Evolutionary conservation across 2,113 vertebrate genomes (phyloP).

Genomic region (Numenius arquata): DNA sequence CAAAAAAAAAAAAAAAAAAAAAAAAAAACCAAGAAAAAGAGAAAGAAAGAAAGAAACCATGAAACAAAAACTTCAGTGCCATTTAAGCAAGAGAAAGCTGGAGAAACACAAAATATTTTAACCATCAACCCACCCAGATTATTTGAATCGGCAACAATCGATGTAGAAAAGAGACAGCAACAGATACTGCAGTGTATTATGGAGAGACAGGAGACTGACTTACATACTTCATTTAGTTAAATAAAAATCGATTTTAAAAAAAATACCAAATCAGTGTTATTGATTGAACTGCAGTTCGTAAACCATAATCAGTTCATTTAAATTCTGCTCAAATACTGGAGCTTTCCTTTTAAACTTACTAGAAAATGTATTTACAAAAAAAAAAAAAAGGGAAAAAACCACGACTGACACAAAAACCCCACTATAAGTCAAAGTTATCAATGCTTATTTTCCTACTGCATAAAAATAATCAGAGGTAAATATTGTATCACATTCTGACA

Average conservation of each 20-base stretch:
- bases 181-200: not conserved
- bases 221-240: not conserved
- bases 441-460: not conserved
- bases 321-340: not conserved
- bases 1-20: conserved; percentile 8
- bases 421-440: not conserved
- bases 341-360: not conserved
- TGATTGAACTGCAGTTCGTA: not conserved
- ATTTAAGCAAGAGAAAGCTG: not conserved
- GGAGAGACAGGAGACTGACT: not conserved
- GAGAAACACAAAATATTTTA: conserved; percentile 1
- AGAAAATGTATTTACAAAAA: not conserved
- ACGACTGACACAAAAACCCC: not conserved
- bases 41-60: conserved; percentile 2
- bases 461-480: not conserved
- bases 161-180: not conserved
- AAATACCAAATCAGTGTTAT: not conserved
- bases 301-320: not conserved
- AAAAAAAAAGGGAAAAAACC: not conserved
- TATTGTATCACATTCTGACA: not conserved
- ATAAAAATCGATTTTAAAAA: not conserved
- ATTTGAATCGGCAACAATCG: not conserved
- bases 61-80: not conserved
- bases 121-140: not conserved
- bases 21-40: conserved; percentile 50